Conservation (phyloP, 1,140 invertebrate species). For the Lanistes nyassanus region DNA sequence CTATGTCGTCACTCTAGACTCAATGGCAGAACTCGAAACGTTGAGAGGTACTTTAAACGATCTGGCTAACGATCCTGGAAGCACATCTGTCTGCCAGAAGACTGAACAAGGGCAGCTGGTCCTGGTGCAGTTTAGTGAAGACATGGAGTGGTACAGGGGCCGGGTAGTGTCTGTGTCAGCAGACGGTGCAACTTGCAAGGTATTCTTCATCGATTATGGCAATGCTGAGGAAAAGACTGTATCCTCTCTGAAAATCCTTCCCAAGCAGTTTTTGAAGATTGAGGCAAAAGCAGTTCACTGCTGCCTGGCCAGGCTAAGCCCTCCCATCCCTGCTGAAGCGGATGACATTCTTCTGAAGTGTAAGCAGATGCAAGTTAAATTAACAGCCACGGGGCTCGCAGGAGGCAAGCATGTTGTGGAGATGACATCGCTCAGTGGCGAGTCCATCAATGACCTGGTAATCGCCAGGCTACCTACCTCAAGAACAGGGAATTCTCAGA, state of each 20-base stretch:
- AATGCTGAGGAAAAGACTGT: slow-evolving; percentile 31
- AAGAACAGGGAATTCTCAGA: too few species aligned
- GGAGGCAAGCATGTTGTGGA: too few species aligned
- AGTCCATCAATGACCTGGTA: too few species aligned
- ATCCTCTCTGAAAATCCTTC: slow-evolving; percentile 21
- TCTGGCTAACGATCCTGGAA: not conserved
- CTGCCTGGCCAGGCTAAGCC: slow-evolving; percentile 7
- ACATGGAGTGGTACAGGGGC: slow-evolving; percentile 36
- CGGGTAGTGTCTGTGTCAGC: slow-evolving; percentile 19
- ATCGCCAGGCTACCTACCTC: too few species aligned
- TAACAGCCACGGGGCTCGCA: too few species aligned
- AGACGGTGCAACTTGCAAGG: slow-evolving; percentile 4
- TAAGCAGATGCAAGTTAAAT: too few species aligned
- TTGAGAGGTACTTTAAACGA: not conserved
- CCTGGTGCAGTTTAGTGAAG: slow-evolving; percentile 29
- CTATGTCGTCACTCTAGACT: not conserved
- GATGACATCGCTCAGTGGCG: too few species aligned
- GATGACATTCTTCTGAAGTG: not conserved
- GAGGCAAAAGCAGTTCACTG: slow-evolving; percentile 8
- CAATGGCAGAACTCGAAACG: slow-evolving; percentile 2
- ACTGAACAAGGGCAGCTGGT: slow-evolving; percentile 5
- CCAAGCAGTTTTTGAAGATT: slow-evolving; percentile 12
- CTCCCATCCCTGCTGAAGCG: not conserved
- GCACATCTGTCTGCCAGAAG: not conserved
- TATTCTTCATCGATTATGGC: slow-evolving; percentile 41